These are phyloP conservation scores for Sinelater perroti DNA, from an alignment of 2,888 invertebrate genomes.

Conservation along the genomic window DNA sequence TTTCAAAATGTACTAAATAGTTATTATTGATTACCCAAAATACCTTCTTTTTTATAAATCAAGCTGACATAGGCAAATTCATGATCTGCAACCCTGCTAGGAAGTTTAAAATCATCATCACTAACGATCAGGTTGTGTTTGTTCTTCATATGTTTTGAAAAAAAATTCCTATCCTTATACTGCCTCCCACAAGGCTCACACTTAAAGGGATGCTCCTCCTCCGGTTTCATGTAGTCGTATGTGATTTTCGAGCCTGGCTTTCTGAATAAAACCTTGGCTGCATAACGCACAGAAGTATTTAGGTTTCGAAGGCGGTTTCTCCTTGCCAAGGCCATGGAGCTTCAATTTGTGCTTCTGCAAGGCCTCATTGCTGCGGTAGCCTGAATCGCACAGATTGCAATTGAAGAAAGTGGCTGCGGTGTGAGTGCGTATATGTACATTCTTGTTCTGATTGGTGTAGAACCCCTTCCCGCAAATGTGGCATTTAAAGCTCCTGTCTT, in stretches of 20 bases:
- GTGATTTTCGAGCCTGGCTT: conserved; percentile 13
- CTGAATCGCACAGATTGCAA: conserved; percentile 8
- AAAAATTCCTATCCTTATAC: conserved; percentile 11
- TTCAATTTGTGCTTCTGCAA: conserved; percentile 11
- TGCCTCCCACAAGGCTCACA: neutral
- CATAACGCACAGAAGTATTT: conserved; percentile 14
- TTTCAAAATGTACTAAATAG: no score
- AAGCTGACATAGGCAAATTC: no score
- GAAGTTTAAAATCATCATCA: no score
- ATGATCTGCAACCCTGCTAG: no score
- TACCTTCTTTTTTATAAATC: no score
- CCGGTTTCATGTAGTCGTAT: conserved; percentile 2
- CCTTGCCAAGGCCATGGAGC: conserved; percentile 11
- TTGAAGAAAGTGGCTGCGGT: conserved; percentile 3
- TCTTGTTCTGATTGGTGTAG: conserved; percentile 16
- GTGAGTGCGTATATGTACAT: conserved; percentile 15
- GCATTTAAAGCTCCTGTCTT: conserved; percentile 17
- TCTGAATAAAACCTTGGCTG: conserved; percentile 3
- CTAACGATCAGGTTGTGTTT: conserved; percentile 9
- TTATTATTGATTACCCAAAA: no score
- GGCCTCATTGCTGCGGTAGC: conserved; percentile 13
- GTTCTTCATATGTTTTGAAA: conserved; percentile 14
- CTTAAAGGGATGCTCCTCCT: no score
- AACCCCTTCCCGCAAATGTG: conserved; percentile 16
- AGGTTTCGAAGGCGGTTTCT: neutral